A percentile compares a stretch with the other conserved stretches of the same genome.
Evolutionary conservation across 2,113 vertebrate genomes (phyloP).

Genomic region (Struthidea cinerea): DNA sequence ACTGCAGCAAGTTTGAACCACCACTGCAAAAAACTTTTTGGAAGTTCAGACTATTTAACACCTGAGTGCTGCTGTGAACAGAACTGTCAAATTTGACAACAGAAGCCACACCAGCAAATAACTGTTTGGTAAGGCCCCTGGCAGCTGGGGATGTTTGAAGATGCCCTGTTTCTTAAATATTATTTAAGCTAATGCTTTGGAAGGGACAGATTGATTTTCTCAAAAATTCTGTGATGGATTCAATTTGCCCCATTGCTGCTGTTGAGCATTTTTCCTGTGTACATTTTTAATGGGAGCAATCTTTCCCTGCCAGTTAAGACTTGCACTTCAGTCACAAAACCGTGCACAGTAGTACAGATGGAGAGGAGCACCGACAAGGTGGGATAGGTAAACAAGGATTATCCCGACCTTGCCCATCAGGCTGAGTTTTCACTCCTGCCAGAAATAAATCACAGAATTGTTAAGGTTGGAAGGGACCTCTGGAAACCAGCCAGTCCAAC

Average conservation of each 20-base stretch:
- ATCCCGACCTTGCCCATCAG: not conserved
- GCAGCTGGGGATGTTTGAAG: not conserved
- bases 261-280: rapidly evolving
- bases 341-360: rapidly evolving
- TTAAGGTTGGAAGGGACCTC: not conserved
- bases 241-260: rapidly evolving
- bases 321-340: not conserved
- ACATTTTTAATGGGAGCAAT: rapidly evolving
- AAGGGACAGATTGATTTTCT: not conserved
- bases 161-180: not conserved
- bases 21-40: not conserved
- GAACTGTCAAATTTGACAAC: not conserved
- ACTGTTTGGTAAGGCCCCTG: not conserved
- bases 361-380: rapidly evolving
- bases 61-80: not conserved
- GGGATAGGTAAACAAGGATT: rapidly evolving
- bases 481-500: not conserved
- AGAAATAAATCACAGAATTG: not conserved
- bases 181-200: not conserved
- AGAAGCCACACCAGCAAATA: not conserved
- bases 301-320: not conserved
- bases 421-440: not conserved
- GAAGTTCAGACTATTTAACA: not conserved
- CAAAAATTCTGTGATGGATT: rapidly evolving
- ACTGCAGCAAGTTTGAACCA: not conserved